Base-by-base conservation (phyloP, 2,113 vertebrate species). In the Caracal caracal region DNA sequence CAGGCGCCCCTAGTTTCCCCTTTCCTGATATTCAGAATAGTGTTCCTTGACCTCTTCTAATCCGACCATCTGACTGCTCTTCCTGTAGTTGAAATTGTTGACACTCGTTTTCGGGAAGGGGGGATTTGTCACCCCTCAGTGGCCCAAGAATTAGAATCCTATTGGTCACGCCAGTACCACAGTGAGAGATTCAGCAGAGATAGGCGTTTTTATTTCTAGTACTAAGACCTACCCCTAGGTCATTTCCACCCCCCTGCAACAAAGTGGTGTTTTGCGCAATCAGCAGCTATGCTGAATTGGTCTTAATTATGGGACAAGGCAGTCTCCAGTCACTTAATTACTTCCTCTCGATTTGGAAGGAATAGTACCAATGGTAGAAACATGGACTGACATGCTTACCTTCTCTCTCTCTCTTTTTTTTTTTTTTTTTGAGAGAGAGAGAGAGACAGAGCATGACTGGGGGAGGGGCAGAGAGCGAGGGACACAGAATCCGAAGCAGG, bases 291-390 rank as follows among this genome's bases (percentile, higher is more conserved):
- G 8, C 73, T 0, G 26, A 49, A 22, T 49, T 35, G 88, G 26
- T 40, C 33, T 83, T 83, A 28, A 93, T 89, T 81, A 82, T 49
- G 71, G 51, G 65, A 49, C 63, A 88, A 84, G 88, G 53, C 61
- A 71, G 70, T 93, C 91, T 91, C 56, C 43, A 75, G 90, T 59
- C 86, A 65, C 78, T 93, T 94, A 79, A 66, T 96, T 87, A 92
- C 59, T 87, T 90, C 81, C 73, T 37, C 95, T 95, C 26, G 1
- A 43, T 95, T 94, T 88, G 70, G 47, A 90, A 92, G 97, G 92
- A 59, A 88, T 76, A 79, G 47, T 73, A 2, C 61, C 63, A 26
- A 3, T 9, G 43, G 63, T 63, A 59, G 93, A 71, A 37, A 70
- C 43, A 0, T 28, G 30, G 56, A 17, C 33, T 28, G 61, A 53